Base-by-base conservation (phyloP, 2,113 vertebrate species). In the Hippocampus abdominalis region DNA sequence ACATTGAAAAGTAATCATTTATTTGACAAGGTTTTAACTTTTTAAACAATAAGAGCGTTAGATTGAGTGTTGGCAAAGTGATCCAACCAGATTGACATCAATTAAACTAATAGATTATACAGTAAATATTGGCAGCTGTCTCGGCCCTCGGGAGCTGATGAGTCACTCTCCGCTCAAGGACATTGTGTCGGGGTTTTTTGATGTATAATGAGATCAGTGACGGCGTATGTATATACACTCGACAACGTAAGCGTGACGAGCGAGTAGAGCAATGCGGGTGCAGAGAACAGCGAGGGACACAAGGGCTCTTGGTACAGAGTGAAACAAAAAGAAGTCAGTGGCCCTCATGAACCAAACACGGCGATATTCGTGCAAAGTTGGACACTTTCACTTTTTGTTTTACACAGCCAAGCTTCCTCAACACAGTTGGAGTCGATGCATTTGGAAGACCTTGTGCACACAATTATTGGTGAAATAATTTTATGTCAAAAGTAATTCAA, bases 291-390 rank as follows among this genome's bases (percentile, higher is more conserved):
- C 40, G 18, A 11, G 73, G 69, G 69, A 84, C 71, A 89, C 77
- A 81, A 78, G 67, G 70, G 76, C 68, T 86, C 88, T 85, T 89
- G 84, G 90, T 90, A 90, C 88, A 69, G 81, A 84, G 49, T 76
- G 36, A 63, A 75, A 91, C 90, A 91, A 91, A 82, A 70, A 74
- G 56, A 77, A 86, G 86, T 85, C 78, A 84, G 66, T n/a, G 20
- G 10, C 61, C 68, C 73, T 70, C 72, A 78, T 67, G 74, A 12
- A 27, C 54, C 23, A 25, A n/a, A 25, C 23, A 49, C 48, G 8
- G 18, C 16, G 27, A 25, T 57, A 27, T 57, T 57, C 25, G 23
- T 13, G 12, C 23, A 25, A 57, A 57, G 23, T 57, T 57, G 23
- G 12, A 57, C 54, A 57, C 9, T 27, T 13, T 57, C 54, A 27